Conservation (phyloP, 2,888 invertebrate genomes). For the Pimpla rufipes region DNA sequence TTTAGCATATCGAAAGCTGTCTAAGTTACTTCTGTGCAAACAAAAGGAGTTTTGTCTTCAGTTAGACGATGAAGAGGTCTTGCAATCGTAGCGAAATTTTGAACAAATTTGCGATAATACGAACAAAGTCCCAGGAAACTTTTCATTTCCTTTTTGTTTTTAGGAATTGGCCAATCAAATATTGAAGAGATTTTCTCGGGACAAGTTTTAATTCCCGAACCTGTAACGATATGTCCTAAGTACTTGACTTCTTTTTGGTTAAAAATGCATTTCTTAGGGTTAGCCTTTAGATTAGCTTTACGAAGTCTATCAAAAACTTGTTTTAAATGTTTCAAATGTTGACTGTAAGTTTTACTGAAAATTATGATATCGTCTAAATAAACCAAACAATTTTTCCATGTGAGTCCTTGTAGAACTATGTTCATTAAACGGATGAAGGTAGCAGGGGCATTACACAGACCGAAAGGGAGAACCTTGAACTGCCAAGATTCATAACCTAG, state of each 20-base stretch:
- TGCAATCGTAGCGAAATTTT: constrained; percentile 35
- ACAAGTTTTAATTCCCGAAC: constrained; percentile 28
- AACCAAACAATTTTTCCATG: constrained; percentile 67
- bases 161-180: constrained; percentile 23
- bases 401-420: constrained; percentile 64
- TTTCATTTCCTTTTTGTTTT: not conserved
- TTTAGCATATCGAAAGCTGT: constrained; percentile 32
- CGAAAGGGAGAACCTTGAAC: too few relatives aligned
- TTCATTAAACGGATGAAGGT: constrained; percentile 51
- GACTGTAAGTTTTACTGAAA: constrained; percentile 56
- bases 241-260: constrained; percentile 12
- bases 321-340: constrained; percentile 60
- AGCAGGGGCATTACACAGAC: constrained; percentile 48
- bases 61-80: constrained; percentile 36
- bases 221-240: constrained; percentile 34
- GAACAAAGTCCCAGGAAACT: constrained; percentile 24
- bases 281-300: constrained; percentile 9
- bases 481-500: too few relatives aligned
- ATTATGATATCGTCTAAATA: constrained; percentile 71
- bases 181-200: constrained; percentile 40
- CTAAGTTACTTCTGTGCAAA: constrained; percentile 18
- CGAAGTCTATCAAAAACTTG: not conserved
- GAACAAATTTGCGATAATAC: constrained; percentile 26
- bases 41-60: constrained; percentile 15
- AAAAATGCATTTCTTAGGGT: constrained; percentile 19